Percentiles rank a stretch among this genome's conserved stretches.
phyloP scores from a whole-genome alignment of 1,140 invertebrate species.

The Belonocnema kinseyi region DNA sequence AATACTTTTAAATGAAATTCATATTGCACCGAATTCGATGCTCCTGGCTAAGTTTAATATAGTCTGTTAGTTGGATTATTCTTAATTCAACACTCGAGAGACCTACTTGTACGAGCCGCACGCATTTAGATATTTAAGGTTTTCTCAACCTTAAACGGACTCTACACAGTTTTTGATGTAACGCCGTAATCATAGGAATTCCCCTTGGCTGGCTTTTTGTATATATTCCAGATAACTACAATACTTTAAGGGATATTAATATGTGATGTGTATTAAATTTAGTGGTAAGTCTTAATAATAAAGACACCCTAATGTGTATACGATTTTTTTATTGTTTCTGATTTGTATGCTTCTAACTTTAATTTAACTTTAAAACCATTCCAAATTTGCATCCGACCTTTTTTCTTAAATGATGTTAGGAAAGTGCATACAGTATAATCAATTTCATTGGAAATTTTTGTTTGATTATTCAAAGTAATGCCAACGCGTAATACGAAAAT shows the following conservation, averaged over 20 bases:
- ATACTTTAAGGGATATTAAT: constrained; percentile 61
- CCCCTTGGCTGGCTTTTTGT: constrained; percentile 72
- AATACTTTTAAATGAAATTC: background rate
- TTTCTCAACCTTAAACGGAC: constrained; percentile 51
- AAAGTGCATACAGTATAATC: no score
- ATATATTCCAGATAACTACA: constrained; percentile 71
- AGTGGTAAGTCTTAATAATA: constrained; percentile 69
- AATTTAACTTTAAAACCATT: no score
- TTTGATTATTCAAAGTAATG: no score
- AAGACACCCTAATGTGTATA: constrained; percentile 57
- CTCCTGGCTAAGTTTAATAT: constrained; percentile 45
- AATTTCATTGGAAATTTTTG: no score
- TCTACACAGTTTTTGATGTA: constrained; percentile 64
- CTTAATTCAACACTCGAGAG: constrained; percentile 41
- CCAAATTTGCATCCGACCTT: no score
- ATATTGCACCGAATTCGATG: constrained; percentile 44
- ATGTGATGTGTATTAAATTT: constrained; percentile 73
- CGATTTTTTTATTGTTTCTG: background rate
- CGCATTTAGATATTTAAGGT: constrained; percentile 49
- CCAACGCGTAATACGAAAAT: no score
- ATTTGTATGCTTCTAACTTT: background rate
- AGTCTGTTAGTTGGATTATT: constrained; percentile 43
- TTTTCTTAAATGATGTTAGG: no score
- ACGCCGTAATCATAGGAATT: constrained; percentile 63
- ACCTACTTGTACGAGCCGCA: constrained; percentile 43